These are phyloP conservation scores for Anoplolepis gracilipes DNA, from an alignment of 1,140 invertebrate genomes.

Conservation along the genomic window DNA sequence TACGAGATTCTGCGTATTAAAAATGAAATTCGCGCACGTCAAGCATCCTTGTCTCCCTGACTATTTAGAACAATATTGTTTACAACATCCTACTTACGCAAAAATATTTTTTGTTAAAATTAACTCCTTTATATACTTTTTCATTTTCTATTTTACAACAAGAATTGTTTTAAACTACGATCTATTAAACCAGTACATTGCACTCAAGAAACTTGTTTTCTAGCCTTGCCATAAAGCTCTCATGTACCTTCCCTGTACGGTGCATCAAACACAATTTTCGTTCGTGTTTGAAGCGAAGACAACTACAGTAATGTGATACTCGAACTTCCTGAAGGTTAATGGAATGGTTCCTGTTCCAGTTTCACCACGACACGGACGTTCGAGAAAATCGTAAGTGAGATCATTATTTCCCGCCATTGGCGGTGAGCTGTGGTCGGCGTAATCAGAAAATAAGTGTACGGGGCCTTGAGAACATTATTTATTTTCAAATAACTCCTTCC, in stretches of 20 bases:
- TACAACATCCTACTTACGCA: not conserved
- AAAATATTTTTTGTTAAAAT: not conserved
- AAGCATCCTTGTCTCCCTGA: not conserved
- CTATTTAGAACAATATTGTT: slow-evolving; percentile 2
- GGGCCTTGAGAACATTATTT: not conserved
- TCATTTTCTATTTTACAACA: not conserved
- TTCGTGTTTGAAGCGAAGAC: slow-evolving; percentile 34
- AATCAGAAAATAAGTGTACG: slow-evolving; percentile 46
- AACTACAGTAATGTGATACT: slow-evolving; percentile 44
- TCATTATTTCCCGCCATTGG: not conserved
- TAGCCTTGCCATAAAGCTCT: slow-evolving; percentile 8
- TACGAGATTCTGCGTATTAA: not conserved
- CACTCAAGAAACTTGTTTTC: not conserved
- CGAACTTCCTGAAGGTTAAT: slow-evolving; percentile 57
- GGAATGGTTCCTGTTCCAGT: slow-evolving; percentile 58
- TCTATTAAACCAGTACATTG: not conserved
- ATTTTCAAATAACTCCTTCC: slow-evolving; percentile 15
- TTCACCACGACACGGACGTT: slow-evolving; percentile 28
- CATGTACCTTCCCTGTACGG: slow-evolving; percentile 7
- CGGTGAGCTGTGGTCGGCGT: not conserved
- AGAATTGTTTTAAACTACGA: not conserved
- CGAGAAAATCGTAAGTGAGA: slow-evolving; percentile 54
- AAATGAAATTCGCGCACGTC: not conserved
- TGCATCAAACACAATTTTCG: slow-evolving; percentile 46
- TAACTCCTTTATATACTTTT: not conserved